Percentiles rank a stretch among this genome's conserved stretches.
Evolutionary conservation across 2,797 vertebrate genomes (phyloP).

Genomic region (Lacerta bilineata): DNA sequence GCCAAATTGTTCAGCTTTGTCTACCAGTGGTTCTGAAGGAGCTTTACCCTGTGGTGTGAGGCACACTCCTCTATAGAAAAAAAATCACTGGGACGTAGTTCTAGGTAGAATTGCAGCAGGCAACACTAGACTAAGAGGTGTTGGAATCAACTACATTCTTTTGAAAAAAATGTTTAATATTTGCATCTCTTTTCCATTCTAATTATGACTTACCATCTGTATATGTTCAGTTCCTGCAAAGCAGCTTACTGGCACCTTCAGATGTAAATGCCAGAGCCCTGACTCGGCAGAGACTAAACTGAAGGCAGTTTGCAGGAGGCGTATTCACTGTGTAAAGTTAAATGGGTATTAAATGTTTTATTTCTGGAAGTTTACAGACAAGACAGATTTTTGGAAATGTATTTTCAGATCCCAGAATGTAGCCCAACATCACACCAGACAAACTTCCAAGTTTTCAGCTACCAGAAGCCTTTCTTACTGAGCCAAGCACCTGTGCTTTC

Average conservation of each 20-base stretch:
- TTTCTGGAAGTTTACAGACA: not conserved
- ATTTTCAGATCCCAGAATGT: not conserved
- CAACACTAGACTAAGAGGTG: not conserved
- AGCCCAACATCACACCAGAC: not conserved
- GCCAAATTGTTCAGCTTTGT: not conserved
- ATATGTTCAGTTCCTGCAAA: not conserved
- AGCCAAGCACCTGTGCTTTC: not conserved
- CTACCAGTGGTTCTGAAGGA: not conserved
- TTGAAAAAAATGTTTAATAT: rapidly evolving
- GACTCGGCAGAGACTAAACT: not conserved
- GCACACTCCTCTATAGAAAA: not conserved
- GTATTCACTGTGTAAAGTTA: not conserved
- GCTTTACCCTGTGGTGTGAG: rapidly evolving
- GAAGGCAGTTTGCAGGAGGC: not conserved
- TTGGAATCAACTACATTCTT: not conserved
- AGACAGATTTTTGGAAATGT: not conserved
- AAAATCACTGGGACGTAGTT: not conserved
- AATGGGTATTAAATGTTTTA: not conserved
- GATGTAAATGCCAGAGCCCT: not conserved
- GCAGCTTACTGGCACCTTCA: not conserved
- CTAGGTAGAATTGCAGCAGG: not conserved
- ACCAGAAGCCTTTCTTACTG: not conserved
- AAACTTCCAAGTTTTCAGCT: not conserved
- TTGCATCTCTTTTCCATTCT: not conserved
- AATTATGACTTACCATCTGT: rapidly evolving